These are phyloP conservation scores for Miichthys miiuy DNA, from an alignment of 2,797 vertebrate genomes.

Conservation along the genomic window DNA sequence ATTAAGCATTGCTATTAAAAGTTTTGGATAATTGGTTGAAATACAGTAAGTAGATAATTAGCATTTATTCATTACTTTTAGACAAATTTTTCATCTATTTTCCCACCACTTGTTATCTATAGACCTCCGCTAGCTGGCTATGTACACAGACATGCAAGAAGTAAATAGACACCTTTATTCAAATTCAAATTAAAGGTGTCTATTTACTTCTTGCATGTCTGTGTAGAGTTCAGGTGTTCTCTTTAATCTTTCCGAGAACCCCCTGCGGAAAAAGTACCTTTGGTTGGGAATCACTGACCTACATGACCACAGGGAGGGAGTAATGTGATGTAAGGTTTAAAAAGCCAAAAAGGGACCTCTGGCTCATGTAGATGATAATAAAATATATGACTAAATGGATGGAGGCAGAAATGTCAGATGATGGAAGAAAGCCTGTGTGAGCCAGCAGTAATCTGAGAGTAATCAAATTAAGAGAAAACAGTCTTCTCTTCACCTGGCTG, in stretches of 20 bases:
- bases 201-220: too few species aligned
- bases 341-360: slow-evolving; percentile 11
- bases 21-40: not conserved
- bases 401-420: not conserved
- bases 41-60: not conserved
- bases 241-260: not conserved
- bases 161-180: too few species aligned
- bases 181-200: too few species aligned
- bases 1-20: not conserved
- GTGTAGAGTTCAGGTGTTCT: not conserved
- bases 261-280: not conserved
- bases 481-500: slow-evolving; percentile 11
- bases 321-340: not conserved
- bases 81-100: not conserved
- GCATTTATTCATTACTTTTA: not conserved
- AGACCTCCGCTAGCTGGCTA: too few species aligned
- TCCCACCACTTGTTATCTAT: not conserved
- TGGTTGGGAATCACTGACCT: not conserved
- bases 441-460: slow-evolving; percentile 28
- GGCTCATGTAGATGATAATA: not conserved
- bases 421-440: slow-evolving; percentile 9
- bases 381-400: slow-evolving; percentile 5
- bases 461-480: slow-evolving; percentile 47
- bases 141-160: too few species aligned
- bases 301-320: not conserved